Conservation (phyloP, 2,797 vertebrate genomes). For the Pelochelys cantorii region DNA sequence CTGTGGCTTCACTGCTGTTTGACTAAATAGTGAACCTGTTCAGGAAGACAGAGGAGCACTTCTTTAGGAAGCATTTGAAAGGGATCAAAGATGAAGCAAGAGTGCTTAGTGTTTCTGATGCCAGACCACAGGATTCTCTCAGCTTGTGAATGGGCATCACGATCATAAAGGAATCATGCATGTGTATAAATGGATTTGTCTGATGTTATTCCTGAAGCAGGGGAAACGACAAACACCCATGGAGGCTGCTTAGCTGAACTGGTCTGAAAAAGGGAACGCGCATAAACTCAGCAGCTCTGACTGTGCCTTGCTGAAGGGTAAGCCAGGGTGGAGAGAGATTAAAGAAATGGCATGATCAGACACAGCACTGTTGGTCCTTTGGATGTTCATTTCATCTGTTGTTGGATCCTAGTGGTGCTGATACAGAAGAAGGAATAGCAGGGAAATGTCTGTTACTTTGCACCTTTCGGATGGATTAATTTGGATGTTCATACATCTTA, state of each 20-base stretch:
- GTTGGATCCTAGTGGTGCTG: accelerated
- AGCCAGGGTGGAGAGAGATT: not conserved
- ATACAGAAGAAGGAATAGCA: not conserved
- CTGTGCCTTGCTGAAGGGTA: not conserved
- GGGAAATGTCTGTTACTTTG: not conserved
- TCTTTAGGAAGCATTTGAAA: conserved; percentile 24
- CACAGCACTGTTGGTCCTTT: not conserved
- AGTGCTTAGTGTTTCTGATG: not conserved
- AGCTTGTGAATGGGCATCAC: conserved; percentile 5
- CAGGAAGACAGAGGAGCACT: not conserved
- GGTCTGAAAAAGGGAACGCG: not conserved
- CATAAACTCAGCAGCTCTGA: not conserved
- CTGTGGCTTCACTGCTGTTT: not conserved
- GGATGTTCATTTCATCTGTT: not conserved
- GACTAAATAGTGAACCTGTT: conserved; percentile 4
- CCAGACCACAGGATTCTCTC: not conserved
- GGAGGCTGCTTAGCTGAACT: not conserved
- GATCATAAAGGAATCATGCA: conserved; percentile 48
- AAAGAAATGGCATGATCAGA: not conserved
- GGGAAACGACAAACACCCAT: conserved; percentile 27
- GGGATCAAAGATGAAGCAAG: conserved; percentile 23
- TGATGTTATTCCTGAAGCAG: conserved; percentile 17
- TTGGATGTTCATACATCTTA: not conserved
- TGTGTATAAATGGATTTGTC: conserved; percentile 56
- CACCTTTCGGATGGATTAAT: not conserved